Evolutionary conservation across 2,113 vertebrate genomes (phyloP).

Genomic region (Ptychochromis oligacanthus): DNA sequence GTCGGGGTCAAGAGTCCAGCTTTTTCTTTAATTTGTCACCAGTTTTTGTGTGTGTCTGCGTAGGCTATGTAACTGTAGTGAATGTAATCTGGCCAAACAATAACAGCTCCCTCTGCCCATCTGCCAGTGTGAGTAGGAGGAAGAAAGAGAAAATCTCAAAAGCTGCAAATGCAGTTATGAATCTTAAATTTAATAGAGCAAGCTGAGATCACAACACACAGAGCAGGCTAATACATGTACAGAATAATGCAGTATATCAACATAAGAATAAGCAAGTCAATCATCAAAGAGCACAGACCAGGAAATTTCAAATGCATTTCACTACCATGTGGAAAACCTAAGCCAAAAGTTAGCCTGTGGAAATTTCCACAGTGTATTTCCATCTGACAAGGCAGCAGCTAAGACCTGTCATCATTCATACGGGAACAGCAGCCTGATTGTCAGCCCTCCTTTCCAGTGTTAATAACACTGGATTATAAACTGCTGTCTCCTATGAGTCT

Average conservation of each 20-base stretch:
- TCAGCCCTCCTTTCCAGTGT: not conserved
- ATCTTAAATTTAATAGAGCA: constrained; percentile 53
- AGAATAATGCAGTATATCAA: not conserved
- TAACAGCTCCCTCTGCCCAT: constrained; percentile 61
- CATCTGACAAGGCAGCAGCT: not conserved
- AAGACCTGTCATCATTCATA: constrained; percentile 13
- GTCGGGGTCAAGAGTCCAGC: not conserved
- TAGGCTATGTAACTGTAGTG: constrained; percentile 19
- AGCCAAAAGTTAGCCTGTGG: not conserved
- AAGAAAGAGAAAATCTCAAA: constrained; percentile 55
- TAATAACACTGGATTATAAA: not conserved
- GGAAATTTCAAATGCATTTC: not conserved
- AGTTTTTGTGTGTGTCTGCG: not conserved
- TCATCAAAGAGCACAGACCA: not conserved
- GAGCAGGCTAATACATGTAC: constrained; percentile 20
- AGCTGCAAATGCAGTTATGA: constrained; percentile 55
- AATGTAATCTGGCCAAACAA: constrained; percentile 59
- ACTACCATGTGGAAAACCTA: not conserved
- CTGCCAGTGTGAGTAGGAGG: constrained; percentile 66
- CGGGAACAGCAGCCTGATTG: not conserved
- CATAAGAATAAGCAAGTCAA: not conserved
- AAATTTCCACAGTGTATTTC: not conserved
- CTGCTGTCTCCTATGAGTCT: not conserved
- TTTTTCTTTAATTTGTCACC: constrained; percentile 9
- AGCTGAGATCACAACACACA: constrained; percentile 21